phyloP scores from a whole-genome alignment of 2,113 vertebrate genomes.

The Clarias magur region DNA sequence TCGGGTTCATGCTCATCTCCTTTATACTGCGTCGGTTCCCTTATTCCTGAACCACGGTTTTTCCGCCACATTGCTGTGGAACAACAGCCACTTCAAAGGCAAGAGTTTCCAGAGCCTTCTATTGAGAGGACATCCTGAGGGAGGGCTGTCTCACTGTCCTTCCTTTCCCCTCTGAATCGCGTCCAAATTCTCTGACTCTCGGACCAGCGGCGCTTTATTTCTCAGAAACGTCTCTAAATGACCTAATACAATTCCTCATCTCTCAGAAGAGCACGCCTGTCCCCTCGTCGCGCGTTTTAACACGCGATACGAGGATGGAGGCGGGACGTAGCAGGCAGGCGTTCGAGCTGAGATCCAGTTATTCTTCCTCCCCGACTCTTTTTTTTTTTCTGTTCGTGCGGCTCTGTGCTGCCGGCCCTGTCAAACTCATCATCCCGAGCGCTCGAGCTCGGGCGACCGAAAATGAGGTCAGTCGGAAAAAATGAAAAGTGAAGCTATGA shows the following conservation, averaged over 20 bases:
- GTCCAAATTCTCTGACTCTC: slow-evolving; percentile 4
- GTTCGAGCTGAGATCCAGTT: neutral
- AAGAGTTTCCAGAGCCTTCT: slow-evolving; percentile 14
- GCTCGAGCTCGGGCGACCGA: slow-evolving; percentile 12
- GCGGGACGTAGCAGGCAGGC: too few relatives aligned
- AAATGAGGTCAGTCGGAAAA: slow-evolving; percentile 56
- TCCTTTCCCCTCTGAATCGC: slow-evolving; percentile 23
- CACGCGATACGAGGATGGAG: neutral
- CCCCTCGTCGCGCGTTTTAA: neutral
- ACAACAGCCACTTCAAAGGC: slow-evolving; percentile 8
- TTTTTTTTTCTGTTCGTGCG: slow-evolving; percentile 22
- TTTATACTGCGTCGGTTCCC: neutral
- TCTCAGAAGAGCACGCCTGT: neutral
- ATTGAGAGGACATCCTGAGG: slow-evolving; percentile 34
- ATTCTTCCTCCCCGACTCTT: neutral
- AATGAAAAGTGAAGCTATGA: slow-evolving; percentile 57
- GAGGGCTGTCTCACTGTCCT: slow-evolving; percentile 17
- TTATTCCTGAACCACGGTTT: slow-evolving; percentile 18
- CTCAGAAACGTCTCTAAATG: slow-evolving; percentile 28
- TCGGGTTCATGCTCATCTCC: too few relatives aligned
- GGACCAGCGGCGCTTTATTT: slow-evolving; percentile 27
- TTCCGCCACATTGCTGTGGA: neutral
- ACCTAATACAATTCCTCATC: neutral
- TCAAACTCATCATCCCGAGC: slow-evolving; percentile 53
- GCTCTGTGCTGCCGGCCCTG: slow-evolving; percentile 35